A percentile compares a stretch with the other conserved stretches of the same genome.
These are phyloP conservation scores for Machimus atricapillus DNA, from an alignment of 2,888 invertebrate genomes.

Conservation along the genomic window DNA sequence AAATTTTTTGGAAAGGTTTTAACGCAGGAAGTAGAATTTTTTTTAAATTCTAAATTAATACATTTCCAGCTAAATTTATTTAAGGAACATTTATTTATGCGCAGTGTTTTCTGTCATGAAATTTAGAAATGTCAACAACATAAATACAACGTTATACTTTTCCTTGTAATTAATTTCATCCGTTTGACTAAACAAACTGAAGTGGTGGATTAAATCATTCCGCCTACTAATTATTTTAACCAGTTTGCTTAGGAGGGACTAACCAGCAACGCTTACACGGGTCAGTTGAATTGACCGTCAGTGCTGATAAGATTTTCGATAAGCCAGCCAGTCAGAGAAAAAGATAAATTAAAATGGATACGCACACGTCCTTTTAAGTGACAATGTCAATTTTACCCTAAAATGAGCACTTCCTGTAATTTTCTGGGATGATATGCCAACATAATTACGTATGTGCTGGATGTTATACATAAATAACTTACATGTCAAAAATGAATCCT, in stretches of 20 bases:
- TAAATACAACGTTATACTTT: neutral
- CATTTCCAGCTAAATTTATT: neutral
- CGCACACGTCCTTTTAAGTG: neutral
- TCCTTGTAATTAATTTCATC: neutral
- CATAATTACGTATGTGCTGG: neutral
- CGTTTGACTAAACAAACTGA: neutral
- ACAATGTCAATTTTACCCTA: neutral
- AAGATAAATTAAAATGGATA: neutral
- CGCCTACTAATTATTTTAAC: neutral
- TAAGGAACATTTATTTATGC: neutral
- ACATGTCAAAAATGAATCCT: neutral
- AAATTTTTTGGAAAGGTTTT: neutral
- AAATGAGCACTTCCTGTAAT: neutral
- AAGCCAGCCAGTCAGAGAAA: neutral
- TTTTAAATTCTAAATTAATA: neutral
- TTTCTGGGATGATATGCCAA: neutral
- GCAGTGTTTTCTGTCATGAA: neutral
- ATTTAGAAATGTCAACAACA: neutral
- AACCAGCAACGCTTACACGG: neutral
- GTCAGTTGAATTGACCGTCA: neutral
- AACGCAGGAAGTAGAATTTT: neutral
- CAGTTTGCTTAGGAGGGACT: neutral
- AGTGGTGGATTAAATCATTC: neutral
- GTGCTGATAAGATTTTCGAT: neutral
- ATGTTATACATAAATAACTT: neutral